These are phyloP conservation scores for Pseudorasbora parva DNA, from an alignment of 2,113 vertebrate genomes.

Conservation along the genomic window DNA sequence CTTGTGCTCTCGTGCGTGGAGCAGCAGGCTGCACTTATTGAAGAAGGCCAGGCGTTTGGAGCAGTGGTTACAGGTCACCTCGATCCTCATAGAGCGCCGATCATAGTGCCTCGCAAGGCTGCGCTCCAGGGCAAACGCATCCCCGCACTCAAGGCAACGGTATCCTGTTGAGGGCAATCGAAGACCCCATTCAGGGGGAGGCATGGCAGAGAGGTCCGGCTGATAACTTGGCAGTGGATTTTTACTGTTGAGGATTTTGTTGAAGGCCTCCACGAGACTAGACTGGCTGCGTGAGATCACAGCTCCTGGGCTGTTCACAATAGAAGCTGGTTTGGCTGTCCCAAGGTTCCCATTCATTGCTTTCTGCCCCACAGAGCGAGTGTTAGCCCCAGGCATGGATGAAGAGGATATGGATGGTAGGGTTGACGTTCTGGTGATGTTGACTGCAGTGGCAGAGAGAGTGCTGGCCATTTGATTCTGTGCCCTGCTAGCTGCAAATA, in stretches of 20 bases:
- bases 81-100: conserved; percentile 91
- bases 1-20: conserved; percentile 96
- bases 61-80: conserved; percentile 98
- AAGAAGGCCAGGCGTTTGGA: conserved; percentile 94
- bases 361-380: conserved; percentile 76
- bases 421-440: conserved; percentile 66
- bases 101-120: conserved; percentile 93
- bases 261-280: conserved; percentile 93
- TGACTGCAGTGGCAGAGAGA: conserved; percentile 67
- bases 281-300: conserved; percentile 93
- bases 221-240: conserved; percentile 91
- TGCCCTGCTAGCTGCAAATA: conserved; percentile 80
- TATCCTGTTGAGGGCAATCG: conserved; percentile 82
- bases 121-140: conserved; percentile 91
- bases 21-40: conserved; percentile 95
- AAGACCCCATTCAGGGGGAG: conserved; percentile 82
- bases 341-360: conserved; percentile 62
- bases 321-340: conserved; percentile 69
- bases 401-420: conserved; percentile 63
- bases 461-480: conserved; percentile 79
- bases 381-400: conserved; percentile 48
- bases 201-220: conserved; percentile 84
- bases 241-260: conserved; percentile 96
- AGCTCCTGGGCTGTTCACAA: conserved; percentile 78
- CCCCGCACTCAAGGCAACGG: conserved; percentile 94